Evolutionary conservation across 1,140 invertebrate genomes (phyloP).

Genomic region (Caerostris darwini): DNA sequence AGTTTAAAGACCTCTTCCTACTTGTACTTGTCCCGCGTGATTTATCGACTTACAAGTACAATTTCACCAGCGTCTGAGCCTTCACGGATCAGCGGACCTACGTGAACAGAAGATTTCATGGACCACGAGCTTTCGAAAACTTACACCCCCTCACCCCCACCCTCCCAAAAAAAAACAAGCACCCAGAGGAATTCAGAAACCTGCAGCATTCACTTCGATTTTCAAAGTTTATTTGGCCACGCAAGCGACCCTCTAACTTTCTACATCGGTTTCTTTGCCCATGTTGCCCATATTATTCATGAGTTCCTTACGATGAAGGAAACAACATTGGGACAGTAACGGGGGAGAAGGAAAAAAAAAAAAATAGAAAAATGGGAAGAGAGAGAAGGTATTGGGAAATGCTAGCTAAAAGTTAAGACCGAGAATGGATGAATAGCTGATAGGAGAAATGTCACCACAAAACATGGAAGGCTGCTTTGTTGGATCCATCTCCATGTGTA

Average conservation of each 20-base stretch:
- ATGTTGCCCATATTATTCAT: constrained; percentile 18
- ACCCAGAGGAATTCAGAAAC: background rate
- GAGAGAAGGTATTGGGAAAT: constrained; percentile 3
- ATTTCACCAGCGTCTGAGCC: background rate
- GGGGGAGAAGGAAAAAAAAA: background rate
- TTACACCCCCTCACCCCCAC: too few species aligned
- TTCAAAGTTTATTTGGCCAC: constrained; percentile 27
- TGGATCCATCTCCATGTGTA: constrained; percentile 2
- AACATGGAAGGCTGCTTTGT: background rate
- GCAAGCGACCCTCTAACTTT: background rate
- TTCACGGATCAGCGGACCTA: constrained; percentile 18
- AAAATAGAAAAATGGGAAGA: background rate
- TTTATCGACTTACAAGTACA: constrained; percentile 18
- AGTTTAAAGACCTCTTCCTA: constrained; percentile 9
- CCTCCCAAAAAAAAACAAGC: background rate
- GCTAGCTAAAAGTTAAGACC: background rate
- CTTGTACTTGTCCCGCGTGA: background rate
- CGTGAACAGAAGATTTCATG: constrained; percentile 13
- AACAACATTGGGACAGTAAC: background rate
- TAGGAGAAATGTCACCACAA: background rate
- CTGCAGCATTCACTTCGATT: background rate
- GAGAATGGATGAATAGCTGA: constrained; percentile 5
- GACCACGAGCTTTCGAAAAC: background rate
- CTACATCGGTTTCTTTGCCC: background rate
- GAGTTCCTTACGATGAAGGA: background rate